Conservation (phyloP, 2,797 vertebrate genomes). For the Glossophaga mutica region DNA sequence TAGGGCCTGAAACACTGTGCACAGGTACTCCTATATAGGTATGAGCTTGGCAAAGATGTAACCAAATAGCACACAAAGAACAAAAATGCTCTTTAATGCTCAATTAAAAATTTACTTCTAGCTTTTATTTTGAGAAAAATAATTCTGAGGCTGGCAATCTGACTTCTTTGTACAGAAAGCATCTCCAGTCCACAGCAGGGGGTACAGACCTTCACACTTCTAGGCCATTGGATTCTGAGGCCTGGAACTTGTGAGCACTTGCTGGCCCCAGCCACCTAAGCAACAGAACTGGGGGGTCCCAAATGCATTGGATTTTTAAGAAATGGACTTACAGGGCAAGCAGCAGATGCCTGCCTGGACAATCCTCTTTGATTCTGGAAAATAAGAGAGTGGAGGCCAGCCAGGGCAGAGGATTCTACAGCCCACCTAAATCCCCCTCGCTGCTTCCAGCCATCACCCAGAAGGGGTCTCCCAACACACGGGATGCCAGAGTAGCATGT, state of each 20-base stretch:
- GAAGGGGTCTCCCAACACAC: too few relatives aligned
- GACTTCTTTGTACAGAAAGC: background rate
- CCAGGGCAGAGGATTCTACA: background rate
- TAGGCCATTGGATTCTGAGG: fast-evolving
- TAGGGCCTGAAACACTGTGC: fast-evolving
- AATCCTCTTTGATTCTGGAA: fast-evolving
- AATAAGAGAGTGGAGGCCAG: too few relatives aligned
- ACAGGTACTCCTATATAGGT: background rate
- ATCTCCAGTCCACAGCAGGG: background rate
- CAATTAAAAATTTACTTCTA: background rate
- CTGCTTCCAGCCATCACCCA: background rate
- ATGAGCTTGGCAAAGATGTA: background rate
- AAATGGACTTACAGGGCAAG: fast-evolving
- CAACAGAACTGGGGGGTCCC: fast-evolving
- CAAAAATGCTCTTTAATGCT: background rate
- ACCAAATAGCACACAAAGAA: background rate
- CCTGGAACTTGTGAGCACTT: fast-evolving
- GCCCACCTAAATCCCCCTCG: background rate
- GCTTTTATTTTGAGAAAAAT: background rate
- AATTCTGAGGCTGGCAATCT: background rate
- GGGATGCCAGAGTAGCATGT: background rate
- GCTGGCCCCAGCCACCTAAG: background rate
- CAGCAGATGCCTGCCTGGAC: fast-evolving
- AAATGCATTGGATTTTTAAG: background rate
- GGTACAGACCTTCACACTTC: fast-evolving